These are phyloP conservation scores for Peromyscus eremicus DNA, from an alignment of 2,797 vertebrate genomes.

Conservation along the genomic window DNA sequence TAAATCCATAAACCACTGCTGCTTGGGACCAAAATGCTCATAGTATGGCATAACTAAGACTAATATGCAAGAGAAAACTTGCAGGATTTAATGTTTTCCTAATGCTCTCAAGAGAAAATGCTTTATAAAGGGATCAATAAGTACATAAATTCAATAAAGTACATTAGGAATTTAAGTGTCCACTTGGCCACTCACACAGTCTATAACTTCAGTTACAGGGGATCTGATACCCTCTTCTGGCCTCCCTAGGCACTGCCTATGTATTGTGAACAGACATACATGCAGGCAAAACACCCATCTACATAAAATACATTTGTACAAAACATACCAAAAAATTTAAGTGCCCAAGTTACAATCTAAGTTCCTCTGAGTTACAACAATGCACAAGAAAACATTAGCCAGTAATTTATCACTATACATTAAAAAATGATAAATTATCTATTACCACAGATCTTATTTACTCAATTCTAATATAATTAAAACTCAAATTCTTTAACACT, in stretches of 20 bases:
- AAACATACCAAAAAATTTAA: neutral
- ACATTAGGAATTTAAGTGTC: neutral
- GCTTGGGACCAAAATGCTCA: neutral
- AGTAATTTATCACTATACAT: neutral
- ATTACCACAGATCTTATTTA: constrained; percentile 7
- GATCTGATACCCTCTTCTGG: neutral
- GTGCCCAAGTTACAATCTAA: neutral
- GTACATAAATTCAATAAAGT: constrained; percentile 55
- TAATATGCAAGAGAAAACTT: constrained; percentile 11
- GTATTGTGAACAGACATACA: neutral
- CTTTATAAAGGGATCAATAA: neutral
- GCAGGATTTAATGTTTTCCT: constrained; percentile 53
- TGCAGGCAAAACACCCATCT: neutral
- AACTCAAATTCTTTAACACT: neutral
- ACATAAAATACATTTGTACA: neutral
- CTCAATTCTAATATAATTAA: constrained; percentile 8
- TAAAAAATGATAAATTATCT: neutral
- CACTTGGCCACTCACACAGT: neutral
- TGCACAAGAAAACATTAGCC: neutral
- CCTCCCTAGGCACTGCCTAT: neutral
- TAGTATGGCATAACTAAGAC: constrained; percentile 2
- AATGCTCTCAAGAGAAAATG: neutral
- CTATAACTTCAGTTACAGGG: neutral
- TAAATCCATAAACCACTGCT: neutral
- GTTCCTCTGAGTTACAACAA: neutral